Evolutionary conservation across 1,140 invertebrate species (phyloP).

Genomic region (Plodia interpunctella): DNA sequence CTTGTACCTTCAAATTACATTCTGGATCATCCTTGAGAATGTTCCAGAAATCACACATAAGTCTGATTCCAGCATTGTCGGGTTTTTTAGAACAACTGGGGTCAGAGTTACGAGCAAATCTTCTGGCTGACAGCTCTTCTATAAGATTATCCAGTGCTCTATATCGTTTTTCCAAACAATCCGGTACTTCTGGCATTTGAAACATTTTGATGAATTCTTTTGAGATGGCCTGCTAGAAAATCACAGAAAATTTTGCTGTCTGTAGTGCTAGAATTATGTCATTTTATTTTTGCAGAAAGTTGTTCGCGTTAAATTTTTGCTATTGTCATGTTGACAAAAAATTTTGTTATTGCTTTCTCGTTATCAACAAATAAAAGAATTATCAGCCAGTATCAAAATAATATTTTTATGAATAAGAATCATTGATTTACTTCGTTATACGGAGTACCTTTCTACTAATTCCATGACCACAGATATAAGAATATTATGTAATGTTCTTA

Average conservation of each 20-base stretch:
- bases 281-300: conserved; percentile 13
- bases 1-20: conserved; percentile 43
- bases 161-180: conserved; percentile 51
- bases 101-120: conserved; percentile 8
- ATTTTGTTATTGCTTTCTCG: too few relatives aligned
- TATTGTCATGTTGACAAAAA: background rate
- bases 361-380: conserved; percentile 7
- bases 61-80: conserved; percentile 36
- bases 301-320: background rate
- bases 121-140: conserved; percentile 30
- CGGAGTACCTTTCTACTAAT: too few relatives aligned
- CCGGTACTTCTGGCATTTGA: conserved; percentile 48
- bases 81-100: conserved; percentile 11
- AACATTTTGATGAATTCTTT: conserved; percentile 4
- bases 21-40: conserved; percentile 58
- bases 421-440: too few relatives aligned
- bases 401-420: background rate
- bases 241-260: background rate
- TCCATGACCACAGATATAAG: too few relatives aligned
- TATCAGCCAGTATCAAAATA: background rate
- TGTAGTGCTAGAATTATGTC: conserved; percentile 27
- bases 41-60: conserved; percentile 64
- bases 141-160: conserved; percentile 47
- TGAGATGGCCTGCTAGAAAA: conserved; percentile 15
- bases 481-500: too few relatives aligned